Evolutionary conservation across 2,888 invertebrate species (phyloP).

Genomic region (Proisotoma minuta): DNA sequence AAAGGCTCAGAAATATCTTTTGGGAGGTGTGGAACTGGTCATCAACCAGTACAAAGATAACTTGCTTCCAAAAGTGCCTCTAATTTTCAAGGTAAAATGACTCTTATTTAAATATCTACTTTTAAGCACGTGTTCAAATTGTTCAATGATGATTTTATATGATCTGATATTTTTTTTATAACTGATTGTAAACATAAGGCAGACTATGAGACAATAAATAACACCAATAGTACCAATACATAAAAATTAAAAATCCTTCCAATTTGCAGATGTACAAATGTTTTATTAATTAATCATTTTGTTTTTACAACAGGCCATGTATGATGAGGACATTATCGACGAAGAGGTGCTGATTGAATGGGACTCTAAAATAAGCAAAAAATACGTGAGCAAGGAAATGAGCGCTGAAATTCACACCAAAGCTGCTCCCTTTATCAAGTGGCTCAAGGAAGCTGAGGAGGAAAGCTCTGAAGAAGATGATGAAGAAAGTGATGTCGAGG

Average conservation of each 20-base stretch:
- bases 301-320: slow-evolving; percentile 62
- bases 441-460: slow-evolving; percentile 96
- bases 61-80: slow-evolving; percentile 82
- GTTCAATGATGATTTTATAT: slow-evolving; percentile 44
- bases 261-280: neutral
- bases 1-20: slow-evolving; percentile 83
- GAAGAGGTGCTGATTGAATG: slow-evolving; percentile 92
- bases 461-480: slow-evolving; percentile 72
- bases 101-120: neutral
- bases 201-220: slow-evolving; percentile 39
- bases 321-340: slow-evolving; percentile 90
- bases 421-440: slow-evolving; percentile 89
- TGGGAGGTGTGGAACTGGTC: slow-evolving; percentile 92
- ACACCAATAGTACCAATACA: neutral
- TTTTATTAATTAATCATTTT: neutral
- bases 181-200: slow-evolving; percentile 43
- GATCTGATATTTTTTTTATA: slow-evolving; percentile 41
- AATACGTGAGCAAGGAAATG: slow-evolving; percentile 86
- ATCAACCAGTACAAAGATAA: slow-evolving; percentile 71
- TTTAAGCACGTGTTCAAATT: neutral
- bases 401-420: slow-evolving; percentile 86
- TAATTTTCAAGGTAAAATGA: slow-evolving; percentile 68
- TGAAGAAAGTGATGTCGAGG: slow-evolving; percentile 66
- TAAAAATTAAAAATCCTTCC: neutral
- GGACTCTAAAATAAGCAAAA: slow-evolving; percentile 90